phyloP scores from a whole-genome alignment of 2,797 vertebrate genomes.

The Emys orbicularis region DNA sequence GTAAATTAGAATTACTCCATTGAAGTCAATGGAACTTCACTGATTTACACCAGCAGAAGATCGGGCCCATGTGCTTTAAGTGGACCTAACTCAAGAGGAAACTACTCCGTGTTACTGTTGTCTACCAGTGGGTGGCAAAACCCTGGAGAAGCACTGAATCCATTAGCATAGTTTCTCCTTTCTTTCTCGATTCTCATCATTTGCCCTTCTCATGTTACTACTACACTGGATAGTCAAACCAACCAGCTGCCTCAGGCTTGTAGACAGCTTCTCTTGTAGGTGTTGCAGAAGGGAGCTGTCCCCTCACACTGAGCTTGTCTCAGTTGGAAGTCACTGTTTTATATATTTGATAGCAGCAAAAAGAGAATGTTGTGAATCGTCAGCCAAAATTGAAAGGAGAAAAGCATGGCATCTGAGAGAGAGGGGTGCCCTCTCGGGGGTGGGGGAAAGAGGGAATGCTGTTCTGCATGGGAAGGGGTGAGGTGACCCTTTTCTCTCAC shows the following conservation, averaged over 20 bases:
- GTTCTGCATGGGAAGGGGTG: no score
- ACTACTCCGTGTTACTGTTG: not conserved
- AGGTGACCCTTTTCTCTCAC: no score
- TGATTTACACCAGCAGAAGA: not conserved
- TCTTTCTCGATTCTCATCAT: not conserved
- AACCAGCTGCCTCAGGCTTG: not conserved
- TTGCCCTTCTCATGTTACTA: fast-evolving
- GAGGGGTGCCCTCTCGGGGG: not conserved
- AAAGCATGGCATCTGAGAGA: not conserved
- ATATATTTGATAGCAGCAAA: not conserved
- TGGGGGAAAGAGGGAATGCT: not conserved
- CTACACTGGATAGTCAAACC: not conserved
- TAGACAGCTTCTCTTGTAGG: not conserved
- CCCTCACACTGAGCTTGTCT: no score
- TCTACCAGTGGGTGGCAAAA: not conserved
- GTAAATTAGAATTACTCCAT: not conserved
- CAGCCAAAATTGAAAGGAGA: not conserved
- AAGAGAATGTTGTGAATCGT: not conserved
- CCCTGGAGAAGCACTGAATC: not conserved
- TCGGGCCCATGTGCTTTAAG: not conserved
- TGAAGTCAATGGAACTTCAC: not conserved
- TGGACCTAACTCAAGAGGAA: not conserved
- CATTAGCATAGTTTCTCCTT: not conserved
- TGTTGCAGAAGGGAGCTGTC: not conserved
- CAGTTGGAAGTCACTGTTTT: not conserved